Conservation (phyloP, 1,140 invertebrate species). For the Drosophila azteca region DNA sequence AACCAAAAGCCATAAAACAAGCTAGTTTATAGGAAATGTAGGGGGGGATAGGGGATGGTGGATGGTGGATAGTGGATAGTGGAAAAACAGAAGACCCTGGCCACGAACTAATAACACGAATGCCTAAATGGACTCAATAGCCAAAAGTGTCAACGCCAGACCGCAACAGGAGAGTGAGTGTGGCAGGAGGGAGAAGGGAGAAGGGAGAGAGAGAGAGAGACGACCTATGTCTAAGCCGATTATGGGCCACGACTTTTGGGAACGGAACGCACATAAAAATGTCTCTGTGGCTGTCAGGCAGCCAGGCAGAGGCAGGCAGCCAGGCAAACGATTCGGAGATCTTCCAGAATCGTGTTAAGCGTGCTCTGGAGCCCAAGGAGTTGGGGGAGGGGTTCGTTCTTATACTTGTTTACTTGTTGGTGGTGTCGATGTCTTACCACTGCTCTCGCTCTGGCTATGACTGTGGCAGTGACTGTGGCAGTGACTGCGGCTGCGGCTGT, state of each 20-base stretch:
- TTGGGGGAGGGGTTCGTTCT: background rate
- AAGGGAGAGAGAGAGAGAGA: conserved; percentile 1
- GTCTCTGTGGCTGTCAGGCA: conserved; percentile 16
- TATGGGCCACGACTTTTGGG: conserved; percentile 59
- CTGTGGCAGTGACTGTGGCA: background rate
- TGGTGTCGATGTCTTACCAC: conserved; percentile 61
- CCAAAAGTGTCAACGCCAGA: conserved; percentile 48
- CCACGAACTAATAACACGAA: conserved; percentile 71
- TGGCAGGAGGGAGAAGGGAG: no score
- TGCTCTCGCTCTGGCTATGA: background rate
- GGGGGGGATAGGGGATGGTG: background rate
- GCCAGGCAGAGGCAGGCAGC: no score
- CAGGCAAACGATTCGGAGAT: conserved; percentile 2
- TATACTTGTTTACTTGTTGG: background rate
- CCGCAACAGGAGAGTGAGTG: background rate
- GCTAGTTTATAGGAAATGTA: conserved; percentile 42
- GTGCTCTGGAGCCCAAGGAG: conserved; percentile 24
- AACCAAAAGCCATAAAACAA: conserved; percentile 54
- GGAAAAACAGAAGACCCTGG: conserved; percentile 65
- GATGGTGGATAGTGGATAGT: background rate
- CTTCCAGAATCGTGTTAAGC: conserved; percentile 69
- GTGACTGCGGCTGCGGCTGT: conserved; percentile 2
- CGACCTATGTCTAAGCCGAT: conserved; percentile 63
- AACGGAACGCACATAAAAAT: conserved; percentile 53
- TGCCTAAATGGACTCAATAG: conserved; percentile 44